These are phyloP conservation scores for Linepithema humile DNA, from an alignment of 1,140 invertebrate species.

Conservation along the genomic window DNA sequence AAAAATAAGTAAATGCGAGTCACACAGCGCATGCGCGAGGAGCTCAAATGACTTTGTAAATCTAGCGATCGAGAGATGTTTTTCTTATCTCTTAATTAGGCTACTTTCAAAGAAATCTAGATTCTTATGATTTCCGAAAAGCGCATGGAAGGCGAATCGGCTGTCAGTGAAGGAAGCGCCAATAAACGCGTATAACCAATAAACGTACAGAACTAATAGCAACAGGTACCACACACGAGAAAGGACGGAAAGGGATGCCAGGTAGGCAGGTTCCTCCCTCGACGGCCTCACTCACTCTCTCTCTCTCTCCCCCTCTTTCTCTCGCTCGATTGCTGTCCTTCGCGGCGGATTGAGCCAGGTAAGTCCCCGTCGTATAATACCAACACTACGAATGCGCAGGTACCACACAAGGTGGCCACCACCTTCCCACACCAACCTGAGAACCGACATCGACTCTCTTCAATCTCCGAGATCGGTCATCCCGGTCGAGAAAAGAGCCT, in stretches of 20 bases:
- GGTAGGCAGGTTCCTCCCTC: slow-evolving; percentile 14
- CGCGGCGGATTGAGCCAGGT: not conserved
- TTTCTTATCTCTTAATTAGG: no score
- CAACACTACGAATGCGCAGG: slow-evolving; percentile 54
- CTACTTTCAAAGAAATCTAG: no score
- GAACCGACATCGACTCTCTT: not conserved
- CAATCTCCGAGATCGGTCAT: slow-evolving; percentile 60
- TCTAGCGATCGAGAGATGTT: no score
- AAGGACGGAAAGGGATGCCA: slow-evolving; percentile 44
- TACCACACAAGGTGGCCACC: slow-evolving; percentile 70
- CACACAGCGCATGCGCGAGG: no score
- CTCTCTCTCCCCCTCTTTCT: not conserved
- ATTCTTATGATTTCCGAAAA: not conserved
- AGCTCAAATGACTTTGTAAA: no score
- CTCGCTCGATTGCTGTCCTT: slow-evolving; percentile 13
- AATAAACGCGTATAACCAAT: not conserved
- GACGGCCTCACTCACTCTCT: not conserved
- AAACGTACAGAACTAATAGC: slow-evolving; percentile 22
- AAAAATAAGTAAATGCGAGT: no score
- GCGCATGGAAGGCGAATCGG: not conserved
- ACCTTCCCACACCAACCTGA: slow-evolving; percentile 72
- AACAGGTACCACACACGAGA: slow-evolving; percentile 64
- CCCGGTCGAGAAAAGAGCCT: not conserved
- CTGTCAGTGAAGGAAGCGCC: no score
- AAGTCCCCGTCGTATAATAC: not conserved